phyloP scores from a whole-genome alignment of 2,888 invertebrate genomes.

The Cosmorhoe ocellata region DNA sequence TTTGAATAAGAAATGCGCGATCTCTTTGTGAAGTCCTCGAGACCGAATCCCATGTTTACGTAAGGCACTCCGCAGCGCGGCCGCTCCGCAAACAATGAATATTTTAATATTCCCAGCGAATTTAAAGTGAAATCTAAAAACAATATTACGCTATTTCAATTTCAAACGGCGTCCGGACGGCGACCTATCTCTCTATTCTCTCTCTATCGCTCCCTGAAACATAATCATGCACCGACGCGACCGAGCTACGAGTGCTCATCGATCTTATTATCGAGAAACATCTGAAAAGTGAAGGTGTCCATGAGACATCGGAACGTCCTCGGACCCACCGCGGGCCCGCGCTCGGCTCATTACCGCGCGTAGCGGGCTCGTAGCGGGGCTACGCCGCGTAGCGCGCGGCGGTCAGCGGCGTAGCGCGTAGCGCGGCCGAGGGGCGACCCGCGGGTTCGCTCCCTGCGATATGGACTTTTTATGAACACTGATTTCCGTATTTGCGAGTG shows the following conservation, averaged over 20 bases:
- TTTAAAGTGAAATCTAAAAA: constrained; percentile 15
- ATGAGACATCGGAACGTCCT: too few relatives aligned
- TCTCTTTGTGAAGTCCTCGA: constrained; percentile 50
- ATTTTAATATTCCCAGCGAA: constrained; percentile 16
- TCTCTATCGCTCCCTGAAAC: too few relatives aligned
- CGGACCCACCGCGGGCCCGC: too few relatives aligned
- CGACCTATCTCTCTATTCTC: too few relatives aligned
- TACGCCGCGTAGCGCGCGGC: constrained; percentile 24
- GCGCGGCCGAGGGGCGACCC: constrained; percentile 14
- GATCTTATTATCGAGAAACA: too few relatives aligned
- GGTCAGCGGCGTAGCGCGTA: constrained; percentile 15
- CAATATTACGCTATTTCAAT: constrained; percentile 18
- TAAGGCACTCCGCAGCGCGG: constrained; percentile 31
- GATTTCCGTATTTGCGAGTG: constrained; percentile 56
- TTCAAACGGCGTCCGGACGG: constrained; percentile 3
- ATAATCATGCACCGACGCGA: too few relatives aligned
- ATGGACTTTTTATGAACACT: constrained; percentile 51
- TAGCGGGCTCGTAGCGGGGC: constrained; percentile 19
- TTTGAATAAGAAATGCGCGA: constrained; percentile 68
- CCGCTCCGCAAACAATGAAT: constrained; percentile 21
- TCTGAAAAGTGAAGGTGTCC: too few relatives aligned
- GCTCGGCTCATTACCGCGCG: too few relatives aligned
- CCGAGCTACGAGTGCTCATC: too few relatives aligned
- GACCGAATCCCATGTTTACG: constrained; percentile 47
- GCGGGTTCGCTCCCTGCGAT: too few relatives aligned